These are phyloP conservation scores for Dryococelus australis DNA, from an alignment of 2,888 invertebrate genomes.

Conservation along the genomic window DNA sequence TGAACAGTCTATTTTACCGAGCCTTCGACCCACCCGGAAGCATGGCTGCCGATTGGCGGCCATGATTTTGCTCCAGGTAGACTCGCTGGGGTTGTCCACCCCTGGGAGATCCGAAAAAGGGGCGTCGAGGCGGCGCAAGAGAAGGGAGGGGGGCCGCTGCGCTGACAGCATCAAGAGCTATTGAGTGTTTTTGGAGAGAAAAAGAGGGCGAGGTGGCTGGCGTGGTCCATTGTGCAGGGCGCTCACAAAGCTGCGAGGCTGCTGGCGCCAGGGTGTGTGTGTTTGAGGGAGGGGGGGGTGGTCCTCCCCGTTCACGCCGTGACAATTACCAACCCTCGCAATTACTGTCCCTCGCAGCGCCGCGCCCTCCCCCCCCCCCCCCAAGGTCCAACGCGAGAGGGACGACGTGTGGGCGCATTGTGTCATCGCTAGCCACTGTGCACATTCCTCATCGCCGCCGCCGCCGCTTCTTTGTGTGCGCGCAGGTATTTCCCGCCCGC, in stretches of 20 bases:
- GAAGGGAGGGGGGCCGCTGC: not conserved
- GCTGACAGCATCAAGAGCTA: slow-evolving; percentile 16
- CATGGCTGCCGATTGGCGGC: not conserved
- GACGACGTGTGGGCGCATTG: not conserved
- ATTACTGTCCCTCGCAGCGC: slow-evolving; percentile 5
- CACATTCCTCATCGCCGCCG: too few relatives aligned
- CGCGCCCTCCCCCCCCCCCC: not conserved
- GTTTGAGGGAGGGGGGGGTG: not conserved
- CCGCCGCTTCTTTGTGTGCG: too few relatives aligned
- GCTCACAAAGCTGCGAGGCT: not conserved
- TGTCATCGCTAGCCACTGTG: not conserved
- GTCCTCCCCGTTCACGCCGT: not conserved
- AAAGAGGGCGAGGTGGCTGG: not conserved
- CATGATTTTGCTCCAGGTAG: not conserved
- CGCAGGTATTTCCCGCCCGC: too few relatives aligned
- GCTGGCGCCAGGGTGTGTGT: not conserved
- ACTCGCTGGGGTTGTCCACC: not conserved
- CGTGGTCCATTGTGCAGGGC: not conserved
- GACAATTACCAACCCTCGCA: slow-evolving; percentile 9
- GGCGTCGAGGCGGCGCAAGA: not conserved
- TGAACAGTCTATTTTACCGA: too few relatives aligned
- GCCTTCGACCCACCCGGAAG: too few relatives aligned
- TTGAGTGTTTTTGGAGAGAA: slow-evolving; percentile 1
- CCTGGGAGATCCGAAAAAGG: not conserved
- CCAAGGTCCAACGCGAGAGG: not conserved